A percentile compares a stretch with the other conserved stretches of the same genome.
Evolutionary conservation across 2,797 vertebrate species (phyloP).

Genomic region (Sebastes reedi): DNA sequence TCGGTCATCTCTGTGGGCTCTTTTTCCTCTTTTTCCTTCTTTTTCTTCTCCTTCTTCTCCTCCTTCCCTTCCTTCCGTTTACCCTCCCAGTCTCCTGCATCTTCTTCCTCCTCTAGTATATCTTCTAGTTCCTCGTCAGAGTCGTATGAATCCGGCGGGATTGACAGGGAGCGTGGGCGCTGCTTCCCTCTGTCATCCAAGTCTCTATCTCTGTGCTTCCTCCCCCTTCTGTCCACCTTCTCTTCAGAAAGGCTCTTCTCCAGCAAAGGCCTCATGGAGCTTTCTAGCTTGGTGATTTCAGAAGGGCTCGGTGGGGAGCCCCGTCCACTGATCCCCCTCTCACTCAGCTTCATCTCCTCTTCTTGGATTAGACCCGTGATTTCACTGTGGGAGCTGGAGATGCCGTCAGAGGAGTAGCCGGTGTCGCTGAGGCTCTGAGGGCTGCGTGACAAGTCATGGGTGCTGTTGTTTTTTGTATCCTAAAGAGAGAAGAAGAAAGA

Average conservation of each 20-base stretch:
- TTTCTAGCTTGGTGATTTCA: slow-evolving; percentile 94
- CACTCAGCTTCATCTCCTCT: slow-evolving; percentile 93
- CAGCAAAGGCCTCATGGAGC: slow-evolving; percentile 89
- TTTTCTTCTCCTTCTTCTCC: slow-evolving; percentile 87
- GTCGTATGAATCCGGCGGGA: slow-evolving; percentile 93
- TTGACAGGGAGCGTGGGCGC: slow-evolving; percentile 92
- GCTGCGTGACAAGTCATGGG: slow-evolving; percentile 93
- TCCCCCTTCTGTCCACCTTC: slow-evolving; percentile 79
- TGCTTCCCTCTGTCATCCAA: slow-evolving; percentile 87
- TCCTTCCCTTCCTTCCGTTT: slow-evolving; percentile 88
- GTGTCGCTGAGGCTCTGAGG: slow-evolving; percentile 99
- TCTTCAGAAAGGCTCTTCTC: slow-evolving; percentile 86
- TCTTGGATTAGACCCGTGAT: slow-evolving; percentile 96
- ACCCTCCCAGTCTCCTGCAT: slow-evolving; percentile 88
- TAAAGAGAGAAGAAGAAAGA: slow-evolving; percentile 70
- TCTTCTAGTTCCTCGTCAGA: slow-evolving; percentile 96
- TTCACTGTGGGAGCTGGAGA: slow-evolving; percentile 98
- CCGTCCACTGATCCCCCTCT: slow-evolving; percentile 85
- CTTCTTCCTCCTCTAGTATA: slow-evolving; percentile 94
- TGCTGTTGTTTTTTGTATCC: slow-evolving; percentile 90
- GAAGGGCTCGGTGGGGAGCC: slow-evolving; percentile 92
- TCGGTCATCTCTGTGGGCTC: slow-evolving; percentile 88
- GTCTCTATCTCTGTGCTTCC: slow-evolving; percentile 79
- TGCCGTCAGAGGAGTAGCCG: slow-evolving; percentile 96
- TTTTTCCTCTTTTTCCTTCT: slow-evolving; percentile 71